These are phyloP conservation scores for Eledona agricola DNA, from an alignment of 2,888 invertebrate genomes.

Conservation along the genomic window DNA sequence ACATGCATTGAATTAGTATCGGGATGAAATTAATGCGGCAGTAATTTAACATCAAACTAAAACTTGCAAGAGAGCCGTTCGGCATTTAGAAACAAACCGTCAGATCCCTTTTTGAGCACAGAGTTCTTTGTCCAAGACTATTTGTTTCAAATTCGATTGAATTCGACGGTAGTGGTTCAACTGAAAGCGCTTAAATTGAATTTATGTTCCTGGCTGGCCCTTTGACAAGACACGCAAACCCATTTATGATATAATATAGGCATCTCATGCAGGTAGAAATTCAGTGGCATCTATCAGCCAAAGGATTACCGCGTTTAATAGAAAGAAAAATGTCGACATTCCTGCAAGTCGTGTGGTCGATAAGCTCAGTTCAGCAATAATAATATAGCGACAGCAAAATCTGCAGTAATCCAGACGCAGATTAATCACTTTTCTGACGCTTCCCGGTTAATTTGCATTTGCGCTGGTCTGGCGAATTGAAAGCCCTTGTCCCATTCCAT, in stretches of 20 bases:
- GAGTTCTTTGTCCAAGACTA: no score
- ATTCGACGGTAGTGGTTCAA: conserved; percentile 3
- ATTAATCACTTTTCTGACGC: conserved; percentile 48
- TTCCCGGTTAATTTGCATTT: conserved; percentile 51
- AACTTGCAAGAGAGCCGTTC: no score
- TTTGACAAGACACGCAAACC: conserved; percentile 26
- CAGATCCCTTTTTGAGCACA: no score
- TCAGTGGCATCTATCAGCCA: conserved; percentile 8
- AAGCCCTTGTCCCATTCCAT: conserved; percentile 43
- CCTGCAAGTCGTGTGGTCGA: no score
- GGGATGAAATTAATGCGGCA: no score
- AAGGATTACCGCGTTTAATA: conserved; percentile 14
- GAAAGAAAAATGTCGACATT: conserved; percentile 25
- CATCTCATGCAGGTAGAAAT: conserved; percentile 10
- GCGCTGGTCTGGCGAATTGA: conserved; percentile 47
- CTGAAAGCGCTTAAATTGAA: conserved; percentile 17
- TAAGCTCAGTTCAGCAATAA: conserved; percentile 45
- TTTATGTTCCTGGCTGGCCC: conserved; percentile 6
- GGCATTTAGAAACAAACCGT: no score
- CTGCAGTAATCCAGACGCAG: conserved; percentile 48
- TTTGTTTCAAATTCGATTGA: conserved; percentile 6
- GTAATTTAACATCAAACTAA: no score
- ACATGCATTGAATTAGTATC: no score
- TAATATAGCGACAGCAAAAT: conserved; percentile 46
- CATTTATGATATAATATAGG: conserved; percentile 10